Base-by-base conservation (phyloP, 64 coral and sea anemone species). In the Montipora foliosa region DNA sequence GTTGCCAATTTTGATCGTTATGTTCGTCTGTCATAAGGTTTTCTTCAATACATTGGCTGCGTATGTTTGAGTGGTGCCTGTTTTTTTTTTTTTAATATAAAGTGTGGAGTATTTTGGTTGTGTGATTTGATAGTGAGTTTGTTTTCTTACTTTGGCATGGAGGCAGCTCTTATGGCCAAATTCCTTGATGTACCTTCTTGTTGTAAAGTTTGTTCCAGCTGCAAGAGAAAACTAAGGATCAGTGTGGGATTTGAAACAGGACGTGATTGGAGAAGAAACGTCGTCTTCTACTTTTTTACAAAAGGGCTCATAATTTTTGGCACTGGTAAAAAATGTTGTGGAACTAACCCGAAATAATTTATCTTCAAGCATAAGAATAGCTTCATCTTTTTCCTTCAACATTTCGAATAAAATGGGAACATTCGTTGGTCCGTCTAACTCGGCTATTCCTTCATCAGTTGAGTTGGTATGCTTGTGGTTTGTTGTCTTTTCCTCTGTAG, bases 371-470 rank as follows among this genome's bases (percentile, higher is more conserved):
- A 76, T 67, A 45, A 47, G 47, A 73, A 95, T 95, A 21, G 88
- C 47, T n/a, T 90, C 93, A 52, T 95, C 88, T 47, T 95, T 95
- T 46, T 95, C 93, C 45, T 87, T 81, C 20, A 95, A 78, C 88
- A 90, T 5, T 84, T 90, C 93, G 3, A 90, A 49, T 58, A 95
- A 78, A 25, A 78, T 8, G 14, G 93, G 80, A 16, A 90, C 49
- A 73, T 25, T 90, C 11, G 70, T 90, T 13, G 93, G 93, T 47
- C 93, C 93, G 15, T 95, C 93, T 70, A 95, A 53, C 21, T 95
- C 93, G 17, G 93, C 93, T 52, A 95, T 82, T 37, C 88, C 93
- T 82, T 95, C 93, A 20, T 95, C 93, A 85, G 88, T 45, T 9
- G 87, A 77, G 59, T 60, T 84, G 13, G 57, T 20, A 67, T 77